A percentile compares a stretch with the other conserved stretches of the same genome.
Conservation (phyloP, 2,888 invertebrate genomes). For the Leptopilina myrica region DNA sequence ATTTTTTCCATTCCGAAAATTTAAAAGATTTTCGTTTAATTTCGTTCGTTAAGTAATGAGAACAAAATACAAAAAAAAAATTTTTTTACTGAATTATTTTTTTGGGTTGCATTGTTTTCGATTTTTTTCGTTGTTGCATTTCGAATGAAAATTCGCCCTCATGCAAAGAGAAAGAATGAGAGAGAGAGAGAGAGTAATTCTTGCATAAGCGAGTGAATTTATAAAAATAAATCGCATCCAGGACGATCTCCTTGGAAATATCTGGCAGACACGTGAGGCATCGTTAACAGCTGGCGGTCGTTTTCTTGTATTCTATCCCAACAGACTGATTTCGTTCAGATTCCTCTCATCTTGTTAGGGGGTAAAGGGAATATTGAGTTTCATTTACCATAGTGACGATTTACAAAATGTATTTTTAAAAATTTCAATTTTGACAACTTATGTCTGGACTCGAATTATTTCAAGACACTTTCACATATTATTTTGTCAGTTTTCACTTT, state of each 20-base stretch:
- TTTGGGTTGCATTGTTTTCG: too few species aligned
- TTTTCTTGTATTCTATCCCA: slow-evolving; percentile 34
- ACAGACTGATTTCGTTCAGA: slow-evolving; percentile 36
- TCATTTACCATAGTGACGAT: slow-evolving; percentile 26
- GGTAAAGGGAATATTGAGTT: slow-evolving; percentile 12
- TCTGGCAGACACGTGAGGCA: slow-evolving; percentile 64
- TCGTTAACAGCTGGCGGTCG: slow-evolving; percentile 41
- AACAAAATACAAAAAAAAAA: too few species aligned
- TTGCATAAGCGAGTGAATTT: slow-evolving; percentile 60
- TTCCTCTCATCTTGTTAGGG: slow-evolving; percentile 16
- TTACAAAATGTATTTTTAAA: slow-evolving; percentile 27
- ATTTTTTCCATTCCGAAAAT: too few species aligned
- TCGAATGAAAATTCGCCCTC: slow-evolving; percentile 53
- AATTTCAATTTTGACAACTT: not conserved
- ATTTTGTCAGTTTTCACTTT: not conserved
- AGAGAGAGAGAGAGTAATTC: slow-evolving; percentile 47
- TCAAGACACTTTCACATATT: not conserved
- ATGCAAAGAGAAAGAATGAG: slow-evolving; percentile 57
- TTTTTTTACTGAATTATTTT: too few species aligned
- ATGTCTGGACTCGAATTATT: not conserved
- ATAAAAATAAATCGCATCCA: slow-evolving; percentile 65
- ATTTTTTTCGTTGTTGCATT: too few species aligned
- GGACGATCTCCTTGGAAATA: slow-evolving; percentile 53
- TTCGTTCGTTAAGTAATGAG: too few species aligned
- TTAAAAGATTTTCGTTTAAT: too few species aligned